These are phyloP conservation scores for Danio albolineatus DNA, from an alignment of 2,797 vertebrate genomes.

Conservation along the genomic window DNA sequence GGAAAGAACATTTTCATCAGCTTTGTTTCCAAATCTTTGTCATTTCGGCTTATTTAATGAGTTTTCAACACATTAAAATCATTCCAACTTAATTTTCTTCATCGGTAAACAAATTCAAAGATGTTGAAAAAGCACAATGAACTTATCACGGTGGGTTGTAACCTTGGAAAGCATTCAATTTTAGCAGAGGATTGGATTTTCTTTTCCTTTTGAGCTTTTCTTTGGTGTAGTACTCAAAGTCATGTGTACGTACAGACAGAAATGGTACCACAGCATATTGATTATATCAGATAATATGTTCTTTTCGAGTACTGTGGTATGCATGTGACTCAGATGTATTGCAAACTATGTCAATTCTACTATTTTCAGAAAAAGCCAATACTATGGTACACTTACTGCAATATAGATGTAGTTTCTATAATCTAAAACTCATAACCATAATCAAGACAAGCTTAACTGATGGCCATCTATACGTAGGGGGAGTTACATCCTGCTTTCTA, in stretches of 20 bases:
- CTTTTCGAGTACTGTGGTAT: background rate
- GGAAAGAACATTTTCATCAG: background rate
- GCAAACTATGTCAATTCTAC: background rate
- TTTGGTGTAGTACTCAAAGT: background rate
- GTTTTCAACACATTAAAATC: background rate
- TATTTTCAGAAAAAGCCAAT: too few relatives aligned
- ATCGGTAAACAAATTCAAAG: background rate
- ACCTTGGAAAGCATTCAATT: background rate
- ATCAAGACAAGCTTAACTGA: constrained; percentile 4
- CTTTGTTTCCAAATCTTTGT: background rate
- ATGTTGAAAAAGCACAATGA: background rate
- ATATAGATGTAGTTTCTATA: background rate
- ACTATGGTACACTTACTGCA: too few relatives aligned
- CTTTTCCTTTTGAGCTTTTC: background rate
- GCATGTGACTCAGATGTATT: background rate
- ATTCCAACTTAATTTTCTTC: background rate
- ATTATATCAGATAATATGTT: background rate
- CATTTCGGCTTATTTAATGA: background rate
- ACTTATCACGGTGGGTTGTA: background rate
- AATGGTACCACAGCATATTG: background rate
- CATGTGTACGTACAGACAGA: background rate
- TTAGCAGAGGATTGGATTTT: background rate
- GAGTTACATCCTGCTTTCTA: background rate
- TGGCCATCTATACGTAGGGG: background rate
- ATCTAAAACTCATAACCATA: background rate